Conservation (phyloP, 2,113 vertebrate genomes). For the Phodopus roborovskii region DNA sequence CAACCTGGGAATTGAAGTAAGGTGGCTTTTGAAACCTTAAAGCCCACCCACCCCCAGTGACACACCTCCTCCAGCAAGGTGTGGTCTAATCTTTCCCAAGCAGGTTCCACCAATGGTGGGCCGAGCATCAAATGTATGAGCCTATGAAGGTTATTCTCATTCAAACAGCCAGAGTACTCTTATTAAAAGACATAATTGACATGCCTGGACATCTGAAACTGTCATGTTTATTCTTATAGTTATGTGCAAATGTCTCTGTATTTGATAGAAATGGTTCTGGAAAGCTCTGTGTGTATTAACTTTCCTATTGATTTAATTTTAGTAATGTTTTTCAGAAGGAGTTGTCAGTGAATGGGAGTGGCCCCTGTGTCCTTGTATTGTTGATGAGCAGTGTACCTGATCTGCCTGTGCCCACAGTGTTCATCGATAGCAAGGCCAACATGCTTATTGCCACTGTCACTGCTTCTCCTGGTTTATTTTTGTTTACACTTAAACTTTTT, state of each 20-base stretch:
- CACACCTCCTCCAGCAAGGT: not conserved
- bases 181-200: not conserved
- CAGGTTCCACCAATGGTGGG: not conserved
- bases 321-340: slow-evolving; percentile 20
- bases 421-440: not conserved
- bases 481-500: slow-evolving; percentile 39
- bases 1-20: no score
- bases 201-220: not conserved
- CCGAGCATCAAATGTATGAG: not conserved
- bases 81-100: not conserved
- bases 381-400: not conserved
- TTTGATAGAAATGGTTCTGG: not conserved
- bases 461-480: not conserved
- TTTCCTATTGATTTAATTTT: slow-evolving; percentile 44
- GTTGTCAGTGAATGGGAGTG: not conserved
- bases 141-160: not conserved
- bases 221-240: not conserved
- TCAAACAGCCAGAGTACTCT: not conserved
- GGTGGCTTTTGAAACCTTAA: not conserved
- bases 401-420: not conserved
- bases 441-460: not conserved
- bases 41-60: not conserved
- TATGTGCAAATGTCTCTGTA: not conserved
- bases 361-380: not conserved
- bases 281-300: not conserved